Evolutionary conservation across 2,888 invertebrate species (phyloP).

Genomic region (Noctua janthina): DNA sequence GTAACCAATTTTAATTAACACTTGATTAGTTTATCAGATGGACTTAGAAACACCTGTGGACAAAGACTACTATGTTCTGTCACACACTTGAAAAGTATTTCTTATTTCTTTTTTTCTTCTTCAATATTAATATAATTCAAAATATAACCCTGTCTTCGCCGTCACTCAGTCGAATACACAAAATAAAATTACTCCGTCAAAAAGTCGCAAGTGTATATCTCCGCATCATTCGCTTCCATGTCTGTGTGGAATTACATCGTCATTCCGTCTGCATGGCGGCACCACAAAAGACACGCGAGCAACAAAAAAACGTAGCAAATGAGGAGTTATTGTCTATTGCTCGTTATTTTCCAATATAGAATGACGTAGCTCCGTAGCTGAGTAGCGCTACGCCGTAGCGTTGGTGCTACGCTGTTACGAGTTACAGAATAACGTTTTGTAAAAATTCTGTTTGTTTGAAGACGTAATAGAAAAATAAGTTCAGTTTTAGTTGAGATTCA

Average conservation of each 20-base stretch:
- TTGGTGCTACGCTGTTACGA: constrained; percentile 18
- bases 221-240: constrained; percentile 17
- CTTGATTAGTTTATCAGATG: too few relatives aligned
- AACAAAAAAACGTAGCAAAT: constrained; percentile 59
- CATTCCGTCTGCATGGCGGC: constrained; percentile 69
- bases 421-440: neutral
- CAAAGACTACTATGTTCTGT: too few relatives aligned
- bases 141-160: neutral
- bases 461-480: neutral
- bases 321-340: constrained; percentile 58
- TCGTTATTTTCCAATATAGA: constrained; percentile 51
- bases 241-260: constrained; percentile 56
- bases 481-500: neutral
- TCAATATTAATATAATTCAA: neutral
- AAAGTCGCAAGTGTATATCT: constrained; percentile 31
- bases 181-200: neutral
- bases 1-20: too few relatives aligned
- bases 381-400: constrained; percentile 50
- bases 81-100: too few relatives aligned
- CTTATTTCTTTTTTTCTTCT: too few relatives aligned
- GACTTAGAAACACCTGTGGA: too few relatives aligned
- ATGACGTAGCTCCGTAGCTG: constrained; percentile 25
- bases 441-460: neutral
- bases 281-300: constrained; percentile 57
- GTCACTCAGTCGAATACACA: neutral